A percentile compares a stretch with the other conserved stretches of the same genome.
phyloP scores from a whole-genome alignment of 2,113 vertebrate species.

The Catharus fuscescens region DNA sequence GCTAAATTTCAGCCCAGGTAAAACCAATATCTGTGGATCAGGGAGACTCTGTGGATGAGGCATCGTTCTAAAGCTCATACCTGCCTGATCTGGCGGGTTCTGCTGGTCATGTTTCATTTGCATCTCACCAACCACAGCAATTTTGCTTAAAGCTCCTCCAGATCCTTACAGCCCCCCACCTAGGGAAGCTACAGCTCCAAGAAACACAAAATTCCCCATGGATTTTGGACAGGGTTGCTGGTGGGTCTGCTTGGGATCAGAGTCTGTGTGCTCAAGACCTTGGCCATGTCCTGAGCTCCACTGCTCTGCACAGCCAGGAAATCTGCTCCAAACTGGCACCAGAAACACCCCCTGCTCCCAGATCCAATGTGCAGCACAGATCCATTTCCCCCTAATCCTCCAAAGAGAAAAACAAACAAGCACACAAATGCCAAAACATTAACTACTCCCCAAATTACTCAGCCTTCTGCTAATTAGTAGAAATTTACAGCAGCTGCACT shows the following conservation, averaged over 20 bases:
- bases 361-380: not conserved
- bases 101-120: fast-evolving
- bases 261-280: not conserved
- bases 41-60: not conserved
- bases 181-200: no score
- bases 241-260: not conserved
- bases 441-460: conserved; percentile 40
- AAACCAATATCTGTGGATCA: not conserved
- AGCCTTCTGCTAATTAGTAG: conserved; percentile 45
- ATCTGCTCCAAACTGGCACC: not conserved
- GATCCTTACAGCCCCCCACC: not conserved
- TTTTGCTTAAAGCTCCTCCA: not conserved
- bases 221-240: not conserved
- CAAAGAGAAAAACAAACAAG: conserved; percentile 39
- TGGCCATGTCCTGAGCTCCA: not conserved
- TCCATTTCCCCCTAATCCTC: not conserved
- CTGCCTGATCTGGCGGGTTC: not conserved
- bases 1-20: not conserved
- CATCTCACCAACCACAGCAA: not conserved
- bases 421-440: conserved; percentile 1
- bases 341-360: not conserved
- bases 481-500: conserved; percentile 60
- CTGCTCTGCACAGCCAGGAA: not conserved
- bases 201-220: not conserved
- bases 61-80: fast-evolving